phyloP scores from a whole-genome alignment of 2,888 invertebrate genomes.

The Eupithecia abbreviata region DNA sequence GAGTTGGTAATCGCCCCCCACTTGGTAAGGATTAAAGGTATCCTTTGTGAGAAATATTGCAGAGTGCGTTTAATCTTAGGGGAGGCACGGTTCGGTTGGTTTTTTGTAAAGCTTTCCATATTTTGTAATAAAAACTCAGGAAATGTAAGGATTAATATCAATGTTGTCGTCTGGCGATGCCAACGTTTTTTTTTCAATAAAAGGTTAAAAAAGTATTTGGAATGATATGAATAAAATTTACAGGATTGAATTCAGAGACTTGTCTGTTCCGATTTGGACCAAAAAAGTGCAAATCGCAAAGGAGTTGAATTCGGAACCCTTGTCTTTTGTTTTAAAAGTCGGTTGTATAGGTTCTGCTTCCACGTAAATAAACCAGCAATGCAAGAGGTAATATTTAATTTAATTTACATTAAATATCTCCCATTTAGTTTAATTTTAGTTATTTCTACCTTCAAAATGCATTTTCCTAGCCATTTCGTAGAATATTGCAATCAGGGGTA shows the following conservation, averaged over 20 bases:
- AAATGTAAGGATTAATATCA: conserved; percentile 13
- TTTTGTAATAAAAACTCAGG: conserved; percentile 29
- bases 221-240: neutral
- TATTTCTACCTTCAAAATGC: neutral
- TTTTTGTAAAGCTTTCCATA: conserved; percentile 61
- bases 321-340: neutral
- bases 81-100: conserved; percentile 67
- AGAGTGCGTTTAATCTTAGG: conserved; percentile 79
- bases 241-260: neutral
- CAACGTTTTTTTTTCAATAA: conserved; percentile 1
- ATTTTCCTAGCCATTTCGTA: neutral
- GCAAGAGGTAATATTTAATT: neutral
- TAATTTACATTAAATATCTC: neutral
- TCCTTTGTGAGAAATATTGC: conserved; percentile 82
- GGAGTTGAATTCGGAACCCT: neutral
- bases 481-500: neutral
- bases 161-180: conserved; percentile 10
- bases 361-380: neutral
- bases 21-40: conserved; percentile 82
- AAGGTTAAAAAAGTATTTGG: neutral
- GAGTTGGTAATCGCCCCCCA: conserved; percentile 69
- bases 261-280: neutral
- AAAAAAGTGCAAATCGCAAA: neutral
- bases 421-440: neutral
- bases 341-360: neutral